Evolutionary conservation across 2,888 invertebrate genomes (phyloP).

Genomic region (Ceratothoa steindachneri): DNA sequence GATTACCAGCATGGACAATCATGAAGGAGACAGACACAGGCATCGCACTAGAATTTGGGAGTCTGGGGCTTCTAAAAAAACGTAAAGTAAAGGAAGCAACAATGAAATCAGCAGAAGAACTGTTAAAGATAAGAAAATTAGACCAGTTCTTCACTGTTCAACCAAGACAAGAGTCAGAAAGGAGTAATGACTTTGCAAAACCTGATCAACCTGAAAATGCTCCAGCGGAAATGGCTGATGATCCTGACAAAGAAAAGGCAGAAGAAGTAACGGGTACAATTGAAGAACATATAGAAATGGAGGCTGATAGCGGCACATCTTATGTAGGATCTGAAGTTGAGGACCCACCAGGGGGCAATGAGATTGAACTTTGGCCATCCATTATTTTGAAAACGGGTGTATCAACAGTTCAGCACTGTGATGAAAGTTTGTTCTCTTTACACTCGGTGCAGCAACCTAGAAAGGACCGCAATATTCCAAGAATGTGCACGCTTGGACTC

Average conservation of each 20-base stretch:
- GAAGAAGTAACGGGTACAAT: constrained; percentile 4
- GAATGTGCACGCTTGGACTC: too few species aligned
- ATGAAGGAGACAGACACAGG: not conserved
- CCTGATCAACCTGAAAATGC: constrained; percentile 1
- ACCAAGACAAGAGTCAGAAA: too few species aligned
- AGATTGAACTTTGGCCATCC: constrained; percentile 20
- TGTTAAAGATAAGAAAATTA: not conserved
- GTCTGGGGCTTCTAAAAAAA: not conserved
- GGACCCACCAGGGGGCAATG: constrained; percentile 13
- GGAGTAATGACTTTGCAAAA: constrained; percentile 13
- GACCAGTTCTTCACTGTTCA: too few species aligned
- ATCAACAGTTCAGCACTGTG: too few species aligned
- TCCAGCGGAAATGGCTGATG: too few species aligned
- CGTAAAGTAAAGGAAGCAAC: not conserved
- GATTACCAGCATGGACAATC: too few species aligned
- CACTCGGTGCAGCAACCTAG: too few species aligned
- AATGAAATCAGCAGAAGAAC: not conserved
- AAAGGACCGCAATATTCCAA: too few species aligned
- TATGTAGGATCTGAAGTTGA: too few species aligned
- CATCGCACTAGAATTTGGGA: not conserved
- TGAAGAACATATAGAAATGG: constrained; percentile 10
- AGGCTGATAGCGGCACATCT: too few species aligned
- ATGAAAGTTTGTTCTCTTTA: too few species aligned
- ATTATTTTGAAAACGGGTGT: constrained; percentile 1
- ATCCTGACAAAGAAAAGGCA: too few species aligned